These are phyloP conservation scores for Harpalus rufipes DNA, from an alignment of 2,888 invertebrate species.

Conservation along the genomic window DNA sequence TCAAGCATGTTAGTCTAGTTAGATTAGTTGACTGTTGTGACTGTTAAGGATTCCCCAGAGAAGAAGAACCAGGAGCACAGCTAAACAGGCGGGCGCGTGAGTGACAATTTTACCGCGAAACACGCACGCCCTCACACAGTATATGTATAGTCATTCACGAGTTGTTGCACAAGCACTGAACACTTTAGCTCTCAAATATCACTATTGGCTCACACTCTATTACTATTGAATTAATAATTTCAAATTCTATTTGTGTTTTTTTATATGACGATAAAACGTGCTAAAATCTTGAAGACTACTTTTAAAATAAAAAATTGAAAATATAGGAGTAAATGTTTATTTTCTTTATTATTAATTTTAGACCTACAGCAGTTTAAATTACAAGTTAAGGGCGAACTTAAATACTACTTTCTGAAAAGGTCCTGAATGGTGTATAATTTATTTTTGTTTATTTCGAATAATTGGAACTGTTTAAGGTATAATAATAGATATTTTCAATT, in stretches of 20 bases:
- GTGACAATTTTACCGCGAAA: conserved; percentile 31
- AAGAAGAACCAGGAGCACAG: neutral
- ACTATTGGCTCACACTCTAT: neutral
- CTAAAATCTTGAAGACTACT: conserved; percentile 5
- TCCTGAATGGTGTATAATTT: no score
- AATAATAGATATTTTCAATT: no score
- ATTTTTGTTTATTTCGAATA: no score
- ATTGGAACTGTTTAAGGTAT: no score
- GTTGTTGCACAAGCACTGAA: conserved; percentile 27
- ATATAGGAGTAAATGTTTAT: no score
- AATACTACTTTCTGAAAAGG: no score
- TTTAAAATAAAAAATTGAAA: neutral
- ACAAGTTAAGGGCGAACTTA: no score
- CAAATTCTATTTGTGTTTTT: neutral
- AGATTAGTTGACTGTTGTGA: conserved; percentile 17
- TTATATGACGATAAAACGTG: neutral
- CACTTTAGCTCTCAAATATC: neutral
- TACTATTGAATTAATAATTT: neutral
- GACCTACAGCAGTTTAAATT: no score
- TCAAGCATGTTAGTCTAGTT: conserved; percentile 26
- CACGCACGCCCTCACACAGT: conserved; percentile 30
- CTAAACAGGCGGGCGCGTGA: conserved; percentile 33
- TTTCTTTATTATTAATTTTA: no score
- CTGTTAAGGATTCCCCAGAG: conserved; percentile 14
- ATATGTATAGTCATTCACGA: neutral